Conservation (phyloP, 2,888 invertebrate genomes). For the Tachina lurida region DNA sequence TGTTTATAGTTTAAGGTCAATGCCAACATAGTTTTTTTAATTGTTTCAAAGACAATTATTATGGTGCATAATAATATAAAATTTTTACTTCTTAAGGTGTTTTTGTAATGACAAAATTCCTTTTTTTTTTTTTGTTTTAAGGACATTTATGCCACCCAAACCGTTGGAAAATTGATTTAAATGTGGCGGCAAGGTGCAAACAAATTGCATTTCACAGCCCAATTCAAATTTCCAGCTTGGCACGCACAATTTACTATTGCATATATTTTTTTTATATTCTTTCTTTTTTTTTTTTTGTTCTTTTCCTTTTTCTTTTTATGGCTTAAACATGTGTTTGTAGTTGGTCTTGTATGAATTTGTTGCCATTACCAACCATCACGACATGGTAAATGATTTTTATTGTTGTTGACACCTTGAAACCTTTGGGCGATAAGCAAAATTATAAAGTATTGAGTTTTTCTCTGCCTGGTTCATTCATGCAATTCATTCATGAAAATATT, state of each 20-base stretch:
- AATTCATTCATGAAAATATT: slow-evolving; percentile 63
- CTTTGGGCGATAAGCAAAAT: slow-evolving; percentile 58
- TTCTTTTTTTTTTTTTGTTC: slow-evolving; percentile 1
- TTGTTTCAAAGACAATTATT: slow-evolving; percentile 22
- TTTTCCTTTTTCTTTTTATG: not conserved
- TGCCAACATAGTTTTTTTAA: slow-evolving; percentile 22
- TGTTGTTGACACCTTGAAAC: slow-evolving; percentile 68
- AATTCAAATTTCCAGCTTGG: slow-evolving; percentile 64
- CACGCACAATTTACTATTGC: slow-evolving; percentile 62
- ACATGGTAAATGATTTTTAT: slow-evolving; percentile 56
- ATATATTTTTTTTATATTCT: not conserved
- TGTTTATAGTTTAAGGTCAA: slow-evolving; percentile 64
- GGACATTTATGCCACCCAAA: slow-evolving; percentile 77
- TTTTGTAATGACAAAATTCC: slow-evolving; percentile 17
- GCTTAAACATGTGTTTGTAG: slow-evolving; percentile 9
- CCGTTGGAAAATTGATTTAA: slow-evolving; percentile 79
- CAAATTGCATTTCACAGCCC: slow-evolving; percentile 53
- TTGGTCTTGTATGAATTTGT: slow-evolving; percentile 14
- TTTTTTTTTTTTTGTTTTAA: not conserved
- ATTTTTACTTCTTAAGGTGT: slow-evolving; percentile 17
- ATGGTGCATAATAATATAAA: slow-evolving; percentile 16
- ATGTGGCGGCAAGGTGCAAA: slow-evolving; percentile 78
- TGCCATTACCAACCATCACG: slow-evolving; percentile 28
- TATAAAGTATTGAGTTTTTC: slow-evolving; percentile 19
- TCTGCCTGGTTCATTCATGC: slow-evolving; percentile 39